phyloP scores from a whole-genome alignment of 2,888 invertebrate species.

The Callosobruchus maculatus region DNA sequence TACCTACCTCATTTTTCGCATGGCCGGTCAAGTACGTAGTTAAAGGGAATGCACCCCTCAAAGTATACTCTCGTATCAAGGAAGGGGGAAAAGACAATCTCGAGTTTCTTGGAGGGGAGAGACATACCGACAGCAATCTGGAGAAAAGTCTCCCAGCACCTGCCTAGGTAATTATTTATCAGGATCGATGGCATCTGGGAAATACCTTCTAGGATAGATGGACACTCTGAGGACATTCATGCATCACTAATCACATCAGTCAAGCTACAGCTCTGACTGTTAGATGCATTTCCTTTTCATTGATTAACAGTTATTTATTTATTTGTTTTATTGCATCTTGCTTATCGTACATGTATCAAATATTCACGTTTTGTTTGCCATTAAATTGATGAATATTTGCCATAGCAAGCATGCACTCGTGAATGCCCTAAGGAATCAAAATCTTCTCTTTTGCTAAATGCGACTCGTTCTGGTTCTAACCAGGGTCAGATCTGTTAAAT shows the following conservation, averaged over 20 bases:
- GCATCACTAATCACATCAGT: not conserved
- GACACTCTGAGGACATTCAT: not conserved
- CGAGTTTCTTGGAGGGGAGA: not conserved
- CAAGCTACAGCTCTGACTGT: no score
- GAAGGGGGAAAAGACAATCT: not conserved
- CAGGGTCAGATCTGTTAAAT: no score
- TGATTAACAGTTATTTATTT: no score
- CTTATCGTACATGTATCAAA: no score
- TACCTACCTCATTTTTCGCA: not conserved
- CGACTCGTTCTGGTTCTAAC: no score
- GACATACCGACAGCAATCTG: not conserved
- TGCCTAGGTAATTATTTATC: not conserved
- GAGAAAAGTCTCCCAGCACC: not conserved
- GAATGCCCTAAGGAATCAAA: no score
- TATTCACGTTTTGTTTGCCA: no score
- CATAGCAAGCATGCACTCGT: no score
- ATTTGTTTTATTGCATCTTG: no score
- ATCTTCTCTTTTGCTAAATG: no score
- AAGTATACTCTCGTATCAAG: not conserved
- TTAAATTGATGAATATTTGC: no score
- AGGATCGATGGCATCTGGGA: not conserved
- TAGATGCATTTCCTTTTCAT: no score
- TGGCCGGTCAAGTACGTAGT: not conserved
- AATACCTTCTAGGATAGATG: not conserved
- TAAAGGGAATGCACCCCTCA: not conserved